These are phyloP conservation scores for Motacilla tschutschensis DNA, from an alignment of 2,113 vertebrate genomes.

Conservation along the genomic window DNA sequence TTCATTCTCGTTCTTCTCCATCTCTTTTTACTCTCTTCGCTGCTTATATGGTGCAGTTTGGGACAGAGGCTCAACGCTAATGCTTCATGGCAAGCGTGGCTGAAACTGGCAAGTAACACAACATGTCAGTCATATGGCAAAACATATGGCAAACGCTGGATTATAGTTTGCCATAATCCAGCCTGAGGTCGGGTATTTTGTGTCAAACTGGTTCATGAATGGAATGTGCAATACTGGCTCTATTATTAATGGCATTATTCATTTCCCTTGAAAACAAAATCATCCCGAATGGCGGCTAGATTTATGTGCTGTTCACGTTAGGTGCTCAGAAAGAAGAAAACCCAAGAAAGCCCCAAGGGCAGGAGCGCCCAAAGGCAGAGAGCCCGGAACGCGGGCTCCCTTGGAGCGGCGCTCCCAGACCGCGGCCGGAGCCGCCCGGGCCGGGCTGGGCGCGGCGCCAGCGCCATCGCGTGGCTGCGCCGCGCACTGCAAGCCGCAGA, in stretches of 20 bases:
- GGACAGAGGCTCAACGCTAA: constrained; percentile 72
- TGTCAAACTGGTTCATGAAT: constrained; percentile 33
- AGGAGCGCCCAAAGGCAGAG: not conserved
- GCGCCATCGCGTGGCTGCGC: constrained; percentile 66
- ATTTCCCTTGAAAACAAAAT: constrained; percentile 22
- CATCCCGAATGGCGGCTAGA: not conserved
- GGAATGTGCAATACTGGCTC: constrained; percentile 10
- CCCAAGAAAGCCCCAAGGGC: not conserved
- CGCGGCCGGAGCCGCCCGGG: not conserved
- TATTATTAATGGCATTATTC: not conserved
- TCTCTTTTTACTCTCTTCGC: constrained; percentile 55
- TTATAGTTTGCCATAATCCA: constrained; percentile 71
- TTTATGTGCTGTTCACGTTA: not conserved
- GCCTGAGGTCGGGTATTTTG: constrained; percentile 30
- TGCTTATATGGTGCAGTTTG: constrained; percentile 70
- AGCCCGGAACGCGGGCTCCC: not conserved
- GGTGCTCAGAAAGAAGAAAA: not conserved
- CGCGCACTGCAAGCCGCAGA: not conserved
- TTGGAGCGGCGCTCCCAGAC: not conserved
- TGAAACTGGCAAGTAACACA: constrained; percentile 80
- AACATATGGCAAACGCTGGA: constrained; percentile 69
- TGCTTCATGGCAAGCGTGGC: constrained; percentile 77
- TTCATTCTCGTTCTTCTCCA: constrained; percentile 53
- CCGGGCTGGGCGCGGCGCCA: not conserved
- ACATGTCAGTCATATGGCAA: constrained; percentile 72